Conservation (phyloP, 2,113 vertebrate species). For the Vulpes vulpes region DNA sequence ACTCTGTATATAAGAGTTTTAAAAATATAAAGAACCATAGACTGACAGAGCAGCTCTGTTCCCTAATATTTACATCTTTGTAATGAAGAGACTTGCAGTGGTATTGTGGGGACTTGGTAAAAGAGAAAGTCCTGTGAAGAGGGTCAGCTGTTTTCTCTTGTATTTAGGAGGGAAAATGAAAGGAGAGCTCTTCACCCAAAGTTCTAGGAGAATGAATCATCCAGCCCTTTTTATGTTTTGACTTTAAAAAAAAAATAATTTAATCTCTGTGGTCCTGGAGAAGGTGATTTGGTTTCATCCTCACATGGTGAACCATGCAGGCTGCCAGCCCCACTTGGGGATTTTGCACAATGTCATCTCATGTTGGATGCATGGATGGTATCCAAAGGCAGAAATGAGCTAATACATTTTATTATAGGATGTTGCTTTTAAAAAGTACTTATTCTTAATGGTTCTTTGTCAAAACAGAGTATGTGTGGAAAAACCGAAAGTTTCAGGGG, state of each 20-base stretch:
- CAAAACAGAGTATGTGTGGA: slow-evolving; percentile 39
- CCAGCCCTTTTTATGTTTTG: not conserved
- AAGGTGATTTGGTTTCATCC: not conserved
- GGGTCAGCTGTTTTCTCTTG: not conserved
- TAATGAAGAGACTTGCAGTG: not conserved
- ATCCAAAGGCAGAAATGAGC: slow-evolving; percentile 66
- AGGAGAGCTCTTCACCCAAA: not conserved
- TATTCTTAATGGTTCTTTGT: slow-evolving; percentile 52
- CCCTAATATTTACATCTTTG: not conserved
- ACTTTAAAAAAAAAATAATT: not conserved
- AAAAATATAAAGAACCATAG: not conserved
- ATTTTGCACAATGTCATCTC: slow-evolving; percentile 7
- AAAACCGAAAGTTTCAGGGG: slow-evolving; percentile 32
- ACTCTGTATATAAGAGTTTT: not conserved
- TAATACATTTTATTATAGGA: slow-evolving; percentile 68
- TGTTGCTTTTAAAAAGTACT: slow-evolving; percentile 57
- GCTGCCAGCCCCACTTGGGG: not conserved
- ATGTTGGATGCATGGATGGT: not conserved
- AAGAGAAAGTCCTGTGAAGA: not conserved
- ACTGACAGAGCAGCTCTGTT: not conserved
- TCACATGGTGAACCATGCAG: not conserved
- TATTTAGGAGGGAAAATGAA: not conserved
- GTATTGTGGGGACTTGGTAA: not conserved
- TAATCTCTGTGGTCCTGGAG: not conserved
- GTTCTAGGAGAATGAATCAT: not conserved